Base-by-base conservation (phyloP, 1,140 invertebrate genomes). In the Atta cephalotes region DNA sequence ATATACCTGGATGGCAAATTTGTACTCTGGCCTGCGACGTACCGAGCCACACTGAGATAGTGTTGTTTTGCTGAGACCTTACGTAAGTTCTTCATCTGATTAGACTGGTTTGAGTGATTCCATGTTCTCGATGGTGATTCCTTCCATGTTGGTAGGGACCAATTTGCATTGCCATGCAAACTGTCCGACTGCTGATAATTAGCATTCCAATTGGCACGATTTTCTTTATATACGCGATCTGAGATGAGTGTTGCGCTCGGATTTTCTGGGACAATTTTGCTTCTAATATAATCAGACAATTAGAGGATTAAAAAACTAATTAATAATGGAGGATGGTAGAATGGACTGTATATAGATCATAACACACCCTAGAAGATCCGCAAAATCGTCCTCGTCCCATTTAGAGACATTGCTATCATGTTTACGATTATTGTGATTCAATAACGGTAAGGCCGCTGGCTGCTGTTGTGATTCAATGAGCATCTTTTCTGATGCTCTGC, bases 21-120 rank as follows among this genome's bases (percentile, higher is more conserved):
- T 66, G 95, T 96, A 86, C 94, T 96, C 85, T 96, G 96, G 51
- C 96, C 97, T 79, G 97, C 96, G 76, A 97, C 95, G 91, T 98
- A 98, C 93, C 97, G 95, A 70, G 97, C 96, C 90, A 97, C 96
- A 62, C 95, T 96, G 58, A 97, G 91, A 92, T 98, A 98, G 91
- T 97, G 97, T 88, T 97, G 97, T 89, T 97, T 97, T 0, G 97
- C 97, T 35, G 96, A 97, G 4, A 96, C 88, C 86, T 95, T 96
- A 70, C 94, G 94, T 31, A 74, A 87, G 63, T 89, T 95, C 58
- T 93, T 94, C 35, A 87, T 58, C 18, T 84, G 80, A 49, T 86
- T 91, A 6, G 87, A 79, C 25, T 95, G 94, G 3, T 84, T 84
- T 4, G 85, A 65, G 9, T 89, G 65, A 66, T 93, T 93, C 91